phyloP scores from a whole-genome alignment of 2,797 vertebrate species.

The Erethizon dorsatum region DNA sequence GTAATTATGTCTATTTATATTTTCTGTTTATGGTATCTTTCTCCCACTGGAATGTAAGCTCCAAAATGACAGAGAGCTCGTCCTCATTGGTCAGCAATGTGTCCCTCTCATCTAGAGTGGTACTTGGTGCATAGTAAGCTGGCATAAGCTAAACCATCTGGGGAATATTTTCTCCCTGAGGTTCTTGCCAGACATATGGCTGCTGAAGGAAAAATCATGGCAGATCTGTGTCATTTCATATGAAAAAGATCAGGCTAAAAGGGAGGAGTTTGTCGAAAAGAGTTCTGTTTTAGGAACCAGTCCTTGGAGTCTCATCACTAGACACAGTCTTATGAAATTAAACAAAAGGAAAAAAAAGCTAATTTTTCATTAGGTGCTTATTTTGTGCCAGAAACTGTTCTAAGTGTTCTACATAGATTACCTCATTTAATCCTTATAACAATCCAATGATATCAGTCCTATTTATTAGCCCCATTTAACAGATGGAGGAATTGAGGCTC shows the following conservation, averaged over 20 bases:
- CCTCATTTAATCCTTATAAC: constrained; percentile 73
- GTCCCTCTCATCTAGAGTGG: constrained; percentile 34
- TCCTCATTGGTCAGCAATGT: constrained; percentile 9
- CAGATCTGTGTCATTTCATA: constrained; percentile 81
- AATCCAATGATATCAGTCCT: constrained; percentile 34
- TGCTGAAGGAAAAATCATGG: constrained; percentile 74
- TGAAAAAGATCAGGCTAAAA: constrained; percentile 62
- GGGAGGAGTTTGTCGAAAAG: constrained; percentile 80
- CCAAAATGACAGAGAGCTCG: constrained; percentile 68
- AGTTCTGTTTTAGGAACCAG: constrained; percentile 81
- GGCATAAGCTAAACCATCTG: constrained; percentile 80
- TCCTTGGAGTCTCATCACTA: constrained; percentile 75
- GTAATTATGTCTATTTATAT: constrained; percentile 48
- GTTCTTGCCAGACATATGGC: constrained; percentile 82
- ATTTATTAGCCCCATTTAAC: constrained; percentile 79
- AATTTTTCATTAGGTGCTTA: constrained; percentile 61
- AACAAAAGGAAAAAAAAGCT: constrained; percentile 74
- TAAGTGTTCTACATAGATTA: constrained; percentile 68
- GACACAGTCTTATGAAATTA: constrained; percentile 74
- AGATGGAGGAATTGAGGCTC: constrained; percentile 68
- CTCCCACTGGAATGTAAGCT: constrained; percentile 59
- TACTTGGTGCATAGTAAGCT: constrained; percentile 81
- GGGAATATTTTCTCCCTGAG: constrained; percentile 75
- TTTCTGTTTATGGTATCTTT: constrained; percentile 36
- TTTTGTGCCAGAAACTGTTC: constrained; percentile 57